These are phyloP conservation scores for Candidula unifasciata DNA, from an alignment of 2,888 invertebrate genomes.

Conservation along the genomic window DNA sequence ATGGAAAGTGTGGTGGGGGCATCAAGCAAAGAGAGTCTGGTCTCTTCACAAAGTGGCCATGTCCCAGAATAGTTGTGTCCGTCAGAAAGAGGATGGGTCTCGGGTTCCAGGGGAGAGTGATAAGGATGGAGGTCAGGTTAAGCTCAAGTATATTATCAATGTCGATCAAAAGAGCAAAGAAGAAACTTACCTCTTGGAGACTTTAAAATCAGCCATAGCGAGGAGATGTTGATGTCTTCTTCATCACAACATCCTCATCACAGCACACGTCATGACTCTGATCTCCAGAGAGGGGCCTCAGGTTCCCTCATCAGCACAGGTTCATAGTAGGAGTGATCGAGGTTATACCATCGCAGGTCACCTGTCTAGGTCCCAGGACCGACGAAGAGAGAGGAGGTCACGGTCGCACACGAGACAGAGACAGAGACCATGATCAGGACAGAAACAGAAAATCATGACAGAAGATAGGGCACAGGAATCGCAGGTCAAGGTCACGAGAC, in stretches of 20 bases:
- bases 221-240: neutral
- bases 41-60: constrained; percentile 6
- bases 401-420: constrained; percentile 25
- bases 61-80: constrained; percentile 10
- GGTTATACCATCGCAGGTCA: constrained; percentile 9
- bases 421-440: constrained; percentile 29
- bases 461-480: constrained; percentile 23
- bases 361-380: constrained; percentile 1
- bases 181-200: neutral
- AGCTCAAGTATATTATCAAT: neutral
- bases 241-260: neutral
- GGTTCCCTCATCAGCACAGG: neutral
- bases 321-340: neutral
- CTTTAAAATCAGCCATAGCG: neutral
- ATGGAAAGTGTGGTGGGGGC: neutral
- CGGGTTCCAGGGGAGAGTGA: neutral
- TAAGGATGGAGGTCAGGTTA: neutral
- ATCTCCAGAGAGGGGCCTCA: neutral
- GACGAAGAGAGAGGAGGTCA: constrained; percentile 26
- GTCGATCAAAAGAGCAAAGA: neutral
- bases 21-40: neutral
- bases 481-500: constrained; percentile 14
- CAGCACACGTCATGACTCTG: neutral
- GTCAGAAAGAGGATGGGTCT: neutral
- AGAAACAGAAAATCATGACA: too few species aligned